Conservation (phyloP, 2,797 vertebrate genomes). For the Sebastolobus altivelis region DNA sequence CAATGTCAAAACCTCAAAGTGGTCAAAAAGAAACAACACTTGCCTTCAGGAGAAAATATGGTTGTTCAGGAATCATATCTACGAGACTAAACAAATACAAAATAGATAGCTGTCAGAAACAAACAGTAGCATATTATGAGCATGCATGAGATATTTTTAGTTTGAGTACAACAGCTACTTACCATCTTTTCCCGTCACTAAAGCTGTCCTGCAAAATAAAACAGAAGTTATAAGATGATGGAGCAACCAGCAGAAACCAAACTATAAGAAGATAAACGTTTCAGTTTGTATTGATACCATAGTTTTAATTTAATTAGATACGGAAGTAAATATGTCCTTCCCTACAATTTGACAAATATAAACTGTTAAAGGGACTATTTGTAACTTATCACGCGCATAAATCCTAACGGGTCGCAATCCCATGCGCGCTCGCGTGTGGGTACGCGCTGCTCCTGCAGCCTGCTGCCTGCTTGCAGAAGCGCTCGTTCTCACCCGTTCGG, state of each 20-base stretch:
- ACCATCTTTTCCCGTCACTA: slow-evolving; percentile 66
- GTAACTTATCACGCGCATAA: no score
- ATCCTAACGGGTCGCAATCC: no score
- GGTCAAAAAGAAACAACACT: slow-evolving; percentile 29
- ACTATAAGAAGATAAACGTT: neutral
- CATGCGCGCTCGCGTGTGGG: no score
- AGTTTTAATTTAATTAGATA: neutral
- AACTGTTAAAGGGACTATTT: no score
- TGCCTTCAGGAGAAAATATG: slow-evolving; percentile 98
- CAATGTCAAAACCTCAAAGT: neutral
- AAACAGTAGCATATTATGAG: neutral
- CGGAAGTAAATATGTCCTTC: fast-evolving
- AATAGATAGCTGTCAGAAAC: neutral
- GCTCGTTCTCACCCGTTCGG: no score
- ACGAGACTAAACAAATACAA: slow-evolving; percentile 88
- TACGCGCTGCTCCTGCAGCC: no score
- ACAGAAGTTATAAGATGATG: neutral
- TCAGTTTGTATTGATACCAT: neutral
- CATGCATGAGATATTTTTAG: neutral
- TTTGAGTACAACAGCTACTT: neutral
- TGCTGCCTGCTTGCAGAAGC: no score
- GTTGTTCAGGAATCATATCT: slow-evolving; percentile 98
- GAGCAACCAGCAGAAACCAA: neutral
- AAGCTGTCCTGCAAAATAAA: slow-evolving; percentile 47
- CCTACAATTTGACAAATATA: neutral